A percentile compares a stretch with the other conserved stretches of the same genome.
These are phyloP conservation scores for Natator depressus DNA, from an alignment of 2,113 vertebrate genomes.

Conservation along the genomic window DNA sequence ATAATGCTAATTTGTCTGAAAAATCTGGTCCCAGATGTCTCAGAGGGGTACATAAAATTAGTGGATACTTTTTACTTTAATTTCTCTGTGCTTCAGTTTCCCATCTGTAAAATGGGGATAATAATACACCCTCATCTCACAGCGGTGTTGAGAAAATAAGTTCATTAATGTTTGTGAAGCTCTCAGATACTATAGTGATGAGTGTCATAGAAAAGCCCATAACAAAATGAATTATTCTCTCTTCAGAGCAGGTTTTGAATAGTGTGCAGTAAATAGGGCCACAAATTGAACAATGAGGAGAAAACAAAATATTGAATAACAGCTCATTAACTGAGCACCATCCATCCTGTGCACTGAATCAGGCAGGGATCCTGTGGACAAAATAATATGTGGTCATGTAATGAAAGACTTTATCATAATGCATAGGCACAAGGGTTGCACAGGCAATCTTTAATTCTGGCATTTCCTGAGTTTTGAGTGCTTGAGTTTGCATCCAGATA, in stretches of 20 bases:
- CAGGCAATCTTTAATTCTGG: background rate
- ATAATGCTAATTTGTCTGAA: background rate
- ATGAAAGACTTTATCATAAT: background rate
- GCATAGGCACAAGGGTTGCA: background rate
- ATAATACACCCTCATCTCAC: background rate
- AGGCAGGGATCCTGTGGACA: background rate
- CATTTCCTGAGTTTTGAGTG: background rate
- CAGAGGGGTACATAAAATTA: background rate
- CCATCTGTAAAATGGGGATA: background rate
- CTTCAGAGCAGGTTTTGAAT: constrained; percentile 13
- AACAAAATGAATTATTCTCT: constrained; percentile 30
- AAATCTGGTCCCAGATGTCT: background rate
- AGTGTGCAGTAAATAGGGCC: constrained; percentile 14
- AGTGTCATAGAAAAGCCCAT: background rate
- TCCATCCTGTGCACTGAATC: fast-evolving
- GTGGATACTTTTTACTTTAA: background rate
- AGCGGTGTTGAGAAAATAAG: background rate
- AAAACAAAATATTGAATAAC: constrained; percentile 8
- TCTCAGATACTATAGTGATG: background rate
- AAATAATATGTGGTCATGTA: background rate
- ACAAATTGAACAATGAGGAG: constrained; percentile 20
- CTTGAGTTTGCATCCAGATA: background rate
- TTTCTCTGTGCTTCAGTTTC: background rate
- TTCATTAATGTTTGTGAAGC: background rate
- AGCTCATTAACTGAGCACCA: background rate